Evolutionary conservation across 2,888 invertebrate genomes (phyloP), one percentile per base, ranked within the genome.

Genomic region (Lasioglossum oenotherae): DNA sequence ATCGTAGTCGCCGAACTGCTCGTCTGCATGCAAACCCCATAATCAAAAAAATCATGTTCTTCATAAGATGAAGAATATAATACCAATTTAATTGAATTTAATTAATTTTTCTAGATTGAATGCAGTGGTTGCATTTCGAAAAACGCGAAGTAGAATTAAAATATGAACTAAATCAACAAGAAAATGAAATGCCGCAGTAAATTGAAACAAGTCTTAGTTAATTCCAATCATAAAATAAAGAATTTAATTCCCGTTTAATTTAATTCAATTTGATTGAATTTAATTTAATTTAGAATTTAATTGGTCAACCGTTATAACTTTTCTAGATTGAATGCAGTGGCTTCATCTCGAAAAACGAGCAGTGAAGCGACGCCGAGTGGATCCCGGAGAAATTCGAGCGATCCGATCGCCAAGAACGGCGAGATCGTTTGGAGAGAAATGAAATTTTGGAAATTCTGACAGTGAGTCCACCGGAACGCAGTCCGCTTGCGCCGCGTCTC

Each of bases 351-450:
- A 6, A 6, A 16, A 64, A 64, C 27, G 31, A 64, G 16, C 60
- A 16, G 27, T 2, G 27, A 31, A 16, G 60, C 60, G 2, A 31
- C 60, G 60, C 4, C 27, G 60, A 64, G 5, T 2, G 16, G 60
- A 64, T 6, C 31, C 31, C 27, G 27, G 31, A 64, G 60, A 64
- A 64, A 31, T 31, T 64, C 60, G 60, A 31, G 60, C 16, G 31
- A 31, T 60, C 16, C 35, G 67, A 67, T 67, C 67, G 67, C 35
- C 67, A 64, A 64, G 67, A 67, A 35, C 67, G 3, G 67, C 67
- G 35, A 67, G 19, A 35, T 67, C 67, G 35, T 67, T 67, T 27
- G 10, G 10, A 35, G 19, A 67, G 67, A 67, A 67, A 67, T 31
- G 31, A 31, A 67, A 67, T 31, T 35, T 67, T 31, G 35, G 67